Percentiles rank a stretch among this genome's conserved stretches.
phyloP scores from a whole-genome alignment of 2,797 vertebrate genomes.

The Pseudochirops cupreus region DNA sequence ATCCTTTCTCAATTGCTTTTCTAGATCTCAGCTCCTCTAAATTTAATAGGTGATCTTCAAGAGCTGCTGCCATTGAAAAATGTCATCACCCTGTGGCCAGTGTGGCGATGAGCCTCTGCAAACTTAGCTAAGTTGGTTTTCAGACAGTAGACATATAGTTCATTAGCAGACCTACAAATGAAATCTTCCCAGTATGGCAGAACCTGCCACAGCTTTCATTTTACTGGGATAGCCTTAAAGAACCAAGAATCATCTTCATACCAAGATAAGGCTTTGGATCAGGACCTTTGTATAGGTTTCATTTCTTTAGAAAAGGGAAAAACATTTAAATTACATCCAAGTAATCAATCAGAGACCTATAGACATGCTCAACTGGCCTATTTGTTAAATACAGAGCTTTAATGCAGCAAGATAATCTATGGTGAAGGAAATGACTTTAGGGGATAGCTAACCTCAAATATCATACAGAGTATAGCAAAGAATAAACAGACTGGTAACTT shows the following conservation, averaged over 20 bases:
- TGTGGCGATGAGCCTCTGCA: background rate
- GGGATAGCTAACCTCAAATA: slow-evolving; percentile 82
- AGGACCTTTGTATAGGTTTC: background rate
- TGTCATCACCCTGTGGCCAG: background rate
- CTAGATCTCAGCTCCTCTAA: background rate
- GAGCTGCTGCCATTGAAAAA: background rate
- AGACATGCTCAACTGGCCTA: slow-evolving; percentile 81
- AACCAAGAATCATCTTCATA: background rate
- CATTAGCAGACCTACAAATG: background rate
- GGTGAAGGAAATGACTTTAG: slow-evolving; percentile 81
- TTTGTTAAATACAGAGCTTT: slow-evolving; percentile 87
- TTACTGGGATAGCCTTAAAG: background rate
- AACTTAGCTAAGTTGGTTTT: background rate
- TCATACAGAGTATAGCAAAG: slow-evolving; percentile 80
- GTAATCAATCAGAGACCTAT: slow-evolving; percentile 75
- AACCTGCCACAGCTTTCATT: background rate
- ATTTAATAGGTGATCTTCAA: background rate
- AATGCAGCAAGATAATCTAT: slow-evolving; percentile 82
- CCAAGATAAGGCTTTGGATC: background rate
- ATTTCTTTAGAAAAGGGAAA: background rate
- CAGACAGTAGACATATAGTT: background rate
- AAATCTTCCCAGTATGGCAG: background rate
- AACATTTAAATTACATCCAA: background rate
- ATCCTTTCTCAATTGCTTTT: background rate
- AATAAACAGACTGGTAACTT: slow-evolving; percentile 83